A percentile compares a stretch with the other conserved stretches of the same genome.
These are phyloP conservation scores for Laothoe populi DNA, from an alignment of 2,888 invertebrate genomes.

Conservation along the genomic window DNA sequence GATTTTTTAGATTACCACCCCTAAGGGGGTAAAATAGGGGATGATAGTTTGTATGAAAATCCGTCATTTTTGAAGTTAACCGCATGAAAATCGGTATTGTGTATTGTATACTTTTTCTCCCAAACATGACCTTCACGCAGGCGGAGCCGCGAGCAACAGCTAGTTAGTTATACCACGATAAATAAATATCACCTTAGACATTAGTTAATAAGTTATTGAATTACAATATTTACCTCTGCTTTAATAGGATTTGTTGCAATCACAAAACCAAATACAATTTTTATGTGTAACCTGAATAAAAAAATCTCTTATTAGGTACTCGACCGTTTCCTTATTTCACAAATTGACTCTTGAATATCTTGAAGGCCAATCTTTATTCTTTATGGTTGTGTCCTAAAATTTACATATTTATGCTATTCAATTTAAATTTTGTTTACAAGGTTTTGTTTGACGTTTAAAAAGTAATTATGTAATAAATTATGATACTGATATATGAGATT, in stretches of 20 bases:
- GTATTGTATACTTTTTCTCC: no score
- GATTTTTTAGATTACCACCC: no score
- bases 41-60: no score
- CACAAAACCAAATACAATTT: neutral
- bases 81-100: no score
- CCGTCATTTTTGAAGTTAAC: no score
- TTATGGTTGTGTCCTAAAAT: conserved; percentile 2
- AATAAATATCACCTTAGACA: no score
- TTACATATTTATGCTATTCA: neutral
- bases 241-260: neutral
- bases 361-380: conserved; percentile 2
- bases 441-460: neutral
- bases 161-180: no score
- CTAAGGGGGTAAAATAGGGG: no score
- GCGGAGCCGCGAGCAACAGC: no score
- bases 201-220: no score
- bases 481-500: neutral
- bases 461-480: neutral
- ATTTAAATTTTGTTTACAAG: neutral
- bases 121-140: no score
- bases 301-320: neutral
- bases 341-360: conserved; percentile 9
- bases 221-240: no score
- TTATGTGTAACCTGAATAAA: neutral
- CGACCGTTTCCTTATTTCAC: neutral